phyloP scores from a whole-genome alignment of 2,797 vertebrate species.

The Limnodromus scolopaceus region DNA sequence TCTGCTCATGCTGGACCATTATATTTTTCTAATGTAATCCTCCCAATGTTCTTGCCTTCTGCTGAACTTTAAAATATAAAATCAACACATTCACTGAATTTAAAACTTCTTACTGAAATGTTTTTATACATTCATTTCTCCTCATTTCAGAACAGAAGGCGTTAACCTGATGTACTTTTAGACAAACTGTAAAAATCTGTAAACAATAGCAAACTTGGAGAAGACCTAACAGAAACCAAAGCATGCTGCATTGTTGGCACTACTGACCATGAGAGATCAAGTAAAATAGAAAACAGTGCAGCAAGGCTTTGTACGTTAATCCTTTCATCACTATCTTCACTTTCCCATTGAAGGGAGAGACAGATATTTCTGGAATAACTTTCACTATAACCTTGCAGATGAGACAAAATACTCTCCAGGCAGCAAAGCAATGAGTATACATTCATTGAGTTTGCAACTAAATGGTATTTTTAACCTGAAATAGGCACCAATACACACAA shows the following conservation, averaged over 20 bases:
- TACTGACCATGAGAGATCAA: background rate
- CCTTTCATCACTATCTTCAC: background rate
- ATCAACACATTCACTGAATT: background rate
- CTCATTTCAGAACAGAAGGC: background rate
- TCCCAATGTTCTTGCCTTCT: background rate
- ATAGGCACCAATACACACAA: background rate
- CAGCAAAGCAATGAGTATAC: background rate
- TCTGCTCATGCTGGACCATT: background rate
- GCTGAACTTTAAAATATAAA: slow-evolving; percentile 5
- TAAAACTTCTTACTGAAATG: background rate
- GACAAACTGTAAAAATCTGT: background rate
- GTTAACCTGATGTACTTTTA: background rate
- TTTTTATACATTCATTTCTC: background rate
- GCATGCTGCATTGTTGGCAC: background rate
- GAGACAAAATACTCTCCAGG: background rate
- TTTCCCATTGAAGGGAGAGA: background rate
- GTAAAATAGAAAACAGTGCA: background rate
- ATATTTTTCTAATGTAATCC: slow-evolving; percentile 17
- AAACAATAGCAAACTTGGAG: background rate
- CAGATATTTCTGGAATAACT: background rate
- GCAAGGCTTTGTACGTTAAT: background rate
- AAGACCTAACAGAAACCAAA: background rate
- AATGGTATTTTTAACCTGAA: background rate
- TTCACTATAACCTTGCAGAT: background rate
- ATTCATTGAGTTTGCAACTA: background rate